These are phyloP conservation scores for Polypterus senegalus DNA, from an alignment of 2,113 vertebrate species.

Conservation along the genomic window DNA sequence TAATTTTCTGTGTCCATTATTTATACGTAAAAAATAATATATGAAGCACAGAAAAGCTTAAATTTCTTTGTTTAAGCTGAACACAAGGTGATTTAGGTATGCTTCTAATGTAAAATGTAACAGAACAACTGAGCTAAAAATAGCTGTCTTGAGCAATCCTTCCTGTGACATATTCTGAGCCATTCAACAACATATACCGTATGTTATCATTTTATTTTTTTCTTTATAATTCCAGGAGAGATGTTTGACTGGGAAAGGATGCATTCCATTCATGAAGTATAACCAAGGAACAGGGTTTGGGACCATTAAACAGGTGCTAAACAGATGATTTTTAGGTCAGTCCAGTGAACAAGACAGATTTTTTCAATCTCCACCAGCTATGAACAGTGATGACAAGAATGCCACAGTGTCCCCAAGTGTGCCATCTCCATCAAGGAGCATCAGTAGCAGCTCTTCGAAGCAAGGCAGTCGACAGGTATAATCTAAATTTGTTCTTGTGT, in stretches of 20 bases:
- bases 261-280: neutral
- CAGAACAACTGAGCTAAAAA: no score
- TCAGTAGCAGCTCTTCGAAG: constrained; percentile 90
- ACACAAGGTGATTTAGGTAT: no score
- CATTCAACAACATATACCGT: no score
- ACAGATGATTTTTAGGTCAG: neutral
- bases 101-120: no score
- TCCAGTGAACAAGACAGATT: neutral
- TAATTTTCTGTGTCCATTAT: no score
- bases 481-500: no score
- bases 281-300: neutral
- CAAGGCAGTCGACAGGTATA: constrained; percentile 85
- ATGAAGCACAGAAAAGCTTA: no score
- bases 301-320: neutral
- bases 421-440: constrained; percentile 81
- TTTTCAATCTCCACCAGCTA: constrained; percentile 21
- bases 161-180: no score
- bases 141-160: no score
- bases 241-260: neutral
- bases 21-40: no score
- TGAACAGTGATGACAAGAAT: constrained; percentile 72
- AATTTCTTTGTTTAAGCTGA: no score
- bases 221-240: neutral
- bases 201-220: neutral
- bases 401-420: constrained; percentile 72